Evolutionary conservation across 2,888 invertebrate species (phyloP).

Genomic region (Tanytarsus gracilentus): DNA sequence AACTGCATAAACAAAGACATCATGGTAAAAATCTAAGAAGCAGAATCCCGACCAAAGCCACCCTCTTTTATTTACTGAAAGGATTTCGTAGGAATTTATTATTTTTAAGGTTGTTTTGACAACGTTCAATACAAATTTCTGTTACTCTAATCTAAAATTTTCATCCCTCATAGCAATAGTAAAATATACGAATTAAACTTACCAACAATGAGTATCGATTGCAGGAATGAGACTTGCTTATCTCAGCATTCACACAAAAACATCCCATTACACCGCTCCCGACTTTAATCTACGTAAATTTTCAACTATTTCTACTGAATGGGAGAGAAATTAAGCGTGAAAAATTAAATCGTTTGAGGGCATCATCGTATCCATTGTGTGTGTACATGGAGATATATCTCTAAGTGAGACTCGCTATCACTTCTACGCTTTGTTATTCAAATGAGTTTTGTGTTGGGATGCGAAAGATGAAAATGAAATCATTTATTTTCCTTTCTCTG

Average conservation of each 20-base stretch:
- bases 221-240: too few relatives aligned
- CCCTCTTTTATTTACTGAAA: slow-evolving; percentile 26
- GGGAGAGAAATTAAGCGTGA: slow-evolving; percentile 4
- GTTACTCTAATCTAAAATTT: too few relatives aligned
- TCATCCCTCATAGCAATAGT: too few relatives aligned
- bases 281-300: neutral
- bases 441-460: slow-evolving; percentile 4
- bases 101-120: slow-evolving; percentile 25
- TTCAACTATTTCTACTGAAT: neutral
- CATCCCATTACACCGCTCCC: too few relatives aligned
- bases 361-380: neutral
- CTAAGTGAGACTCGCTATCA: slow-evolving; percentile 1
- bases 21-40: neutral
- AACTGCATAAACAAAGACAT: too few relatives aligned
- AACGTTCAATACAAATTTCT: slow-evolving; percentile 21
- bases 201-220: too few relatives aligned
- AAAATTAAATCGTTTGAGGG: slow-evolving; percentile 16
- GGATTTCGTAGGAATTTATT: slow-evolving; percentile 24
- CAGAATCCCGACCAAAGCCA: neutral
- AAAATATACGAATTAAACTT: too few relatives aligned
- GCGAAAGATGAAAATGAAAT: slow-evolving; percentile 6
- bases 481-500: slow-evolving; percentile 8
- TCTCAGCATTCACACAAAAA: too few relatives aligned
- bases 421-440: slow-evolving; percentile 17
- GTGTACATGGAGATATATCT: neutral